These are phyloP conservation scores for Acrocephalus arundinaceus DNA, from an alignment of 2,113 vertebrate genomes.

Conservation along the genomic window DNA sequence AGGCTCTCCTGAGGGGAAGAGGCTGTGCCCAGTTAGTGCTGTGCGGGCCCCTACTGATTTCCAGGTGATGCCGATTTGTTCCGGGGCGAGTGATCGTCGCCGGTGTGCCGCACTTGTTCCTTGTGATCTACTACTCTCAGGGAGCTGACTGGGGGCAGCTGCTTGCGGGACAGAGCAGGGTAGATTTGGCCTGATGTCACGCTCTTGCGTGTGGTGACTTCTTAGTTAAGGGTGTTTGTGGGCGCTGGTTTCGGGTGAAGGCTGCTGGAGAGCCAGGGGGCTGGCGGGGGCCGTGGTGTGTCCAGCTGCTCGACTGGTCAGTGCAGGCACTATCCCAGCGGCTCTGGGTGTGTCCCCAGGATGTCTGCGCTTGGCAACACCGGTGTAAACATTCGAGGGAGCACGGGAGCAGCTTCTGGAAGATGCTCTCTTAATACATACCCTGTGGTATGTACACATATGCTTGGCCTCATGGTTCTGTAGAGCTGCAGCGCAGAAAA, in stretches of 20 bases:
- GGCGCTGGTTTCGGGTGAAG: background rate
- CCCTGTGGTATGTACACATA: background rate
- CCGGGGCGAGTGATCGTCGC: no score
- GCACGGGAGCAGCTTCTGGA: background rate
- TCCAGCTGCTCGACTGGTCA: background rate
- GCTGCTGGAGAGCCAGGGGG: background rate
- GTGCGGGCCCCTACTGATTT: background rate
- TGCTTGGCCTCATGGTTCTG: no score
- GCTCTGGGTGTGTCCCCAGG: background rate
- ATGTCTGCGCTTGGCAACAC: background rate
- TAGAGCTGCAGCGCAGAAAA: background rate
- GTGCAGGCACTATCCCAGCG: background rate
- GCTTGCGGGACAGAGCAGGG: rapidly evolving
- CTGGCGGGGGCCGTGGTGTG: background rate
- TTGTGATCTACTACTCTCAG: rapidly evolving
- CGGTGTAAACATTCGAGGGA: rapidly evolving
- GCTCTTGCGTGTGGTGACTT: background rate
- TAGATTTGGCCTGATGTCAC: background rate
- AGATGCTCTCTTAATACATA: background rate
- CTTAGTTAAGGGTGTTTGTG: background rate
- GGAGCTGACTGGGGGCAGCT: background rate
- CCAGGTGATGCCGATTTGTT: rapidly evolving
- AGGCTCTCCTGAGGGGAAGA: background rate
- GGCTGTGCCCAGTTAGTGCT: background rate
- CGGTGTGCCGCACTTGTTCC: rapidly evolving